A percentile compares a stretch with the other conserved stretches of the same genome.
phyloP scores from a whole-genome alignment of 2,113 vertebrate species.

The Eretmochelys imbricata region DNA sequence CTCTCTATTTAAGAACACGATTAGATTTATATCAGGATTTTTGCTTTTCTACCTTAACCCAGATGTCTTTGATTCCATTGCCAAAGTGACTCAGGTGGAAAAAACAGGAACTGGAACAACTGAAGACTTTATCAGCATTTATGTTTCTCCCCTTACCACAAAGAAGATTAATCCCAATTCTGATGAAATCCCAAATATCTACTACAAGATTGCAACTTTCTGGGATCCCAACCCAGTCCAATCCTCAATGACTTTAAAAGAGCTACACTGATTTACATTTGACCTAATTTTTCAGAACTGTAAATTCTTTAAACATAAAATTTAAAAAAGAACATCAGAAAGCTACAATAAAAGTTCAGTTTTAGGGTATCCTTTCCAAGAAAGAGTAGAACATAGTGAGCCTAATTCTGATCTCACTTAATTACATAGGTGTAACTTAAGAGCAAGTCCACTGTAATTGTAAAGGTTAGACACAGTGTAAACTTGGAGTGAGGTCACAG shows the following conservation, averaged over 20 bases:
- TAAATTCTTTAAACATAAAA: background rate
- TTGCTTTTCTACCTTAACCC: background rate
- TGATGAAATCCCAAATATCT: background rate
- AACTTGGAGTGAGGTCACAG: background rate
- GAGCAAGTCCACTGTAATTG: background rate
- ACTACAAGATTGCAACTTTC: background rate
- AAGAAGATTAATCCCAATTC: background rate
- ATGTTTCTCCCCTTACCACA: fast-evolving
- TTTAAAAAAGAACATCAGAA: background rate
- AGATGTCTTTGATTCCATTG: conserved; percentile 16
- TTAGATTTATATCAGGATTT: background rate
- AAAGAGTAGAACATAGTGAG: background rate
- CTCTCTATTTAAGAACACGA: background rate
- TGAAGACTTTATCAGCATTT: background rate
- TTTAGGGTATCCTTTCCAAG: background rate
- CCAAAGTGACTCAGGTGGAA: conserved; percentile 71
- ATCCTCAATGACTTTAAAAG: background rate
- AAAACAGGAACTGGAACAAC: conserved; percentile 50
- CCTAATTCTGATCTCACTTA: background rate
- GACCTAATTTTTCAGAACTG: background rate
- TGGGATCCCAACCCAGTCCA: background rate
- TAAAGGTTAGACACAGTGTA: background rate
- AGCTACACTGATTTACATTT: background rate
- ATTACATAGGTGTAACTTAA: background rate
- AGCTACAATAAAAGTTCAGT: fast-evolving